phyloP scores from a whole-genome alignment of 92 coral and sea anemone species.

The Muricea muricata region DNA sequence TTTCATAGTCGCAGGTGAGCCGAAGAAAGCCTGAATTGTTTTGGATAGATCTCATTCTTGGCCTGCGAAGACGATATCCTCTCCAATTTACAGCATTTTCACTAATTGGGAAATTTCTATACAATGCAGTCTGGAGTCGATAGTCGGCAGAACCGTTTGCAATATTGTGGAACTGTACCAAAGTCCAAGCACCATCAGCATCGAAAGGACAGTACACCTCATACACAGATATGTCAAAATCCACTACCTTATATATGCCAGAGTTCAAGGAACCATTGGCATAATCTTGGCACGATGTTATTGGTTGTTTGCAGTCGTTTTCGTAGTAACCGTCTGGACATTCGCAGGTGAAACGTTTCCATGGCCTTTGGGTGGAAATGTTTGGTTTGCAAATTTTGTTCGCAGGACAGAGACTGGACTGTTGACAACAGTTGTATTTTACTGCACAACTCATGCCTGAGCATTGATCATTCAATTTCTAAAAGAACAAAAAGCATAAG shows the following conservation, averaged over 20 bases:
- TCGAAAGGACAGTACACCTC: not conserved
- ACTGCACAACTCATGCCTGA: not conserved
- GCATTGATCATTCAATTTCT: not conserved
- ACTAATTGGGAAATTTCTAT: not conserved
- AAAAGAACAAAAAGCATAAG: not conserved
- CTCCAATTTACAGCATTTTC: not conserved
- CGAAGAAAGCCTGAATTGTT: not conserved
- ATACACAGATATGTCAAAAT: no score
- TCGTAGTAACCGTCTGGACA: not conserved
- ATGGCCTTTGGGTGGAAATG: not conserved
- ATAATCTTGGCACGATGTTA: not conserved
- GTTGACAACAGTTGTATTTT: not conserved
- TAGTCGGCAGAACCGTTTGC: not conserved
- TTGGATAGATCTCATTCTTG: not conserved
- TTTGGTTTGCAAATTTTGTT: not conserved
- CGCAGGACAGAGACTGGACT: not conserved
- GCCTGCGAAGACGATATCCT: not conserved
- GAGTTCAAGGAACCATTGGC: not conserved
- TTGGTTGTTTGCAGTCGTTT: not conserved
- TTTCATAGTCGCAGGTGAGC: not conserved
- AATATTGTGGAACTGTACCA: not conserved
- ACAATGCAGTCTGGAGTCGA: not conserved
- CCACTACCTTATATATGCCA: no score
- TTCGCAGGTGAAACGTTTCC: conserved; percentile 9
- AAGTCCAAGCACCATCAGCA: not conserved